Base-by-base conservation (phyloP, 2,797 vertebrate genomes). In the Notolepis coatsorum region DNA sequence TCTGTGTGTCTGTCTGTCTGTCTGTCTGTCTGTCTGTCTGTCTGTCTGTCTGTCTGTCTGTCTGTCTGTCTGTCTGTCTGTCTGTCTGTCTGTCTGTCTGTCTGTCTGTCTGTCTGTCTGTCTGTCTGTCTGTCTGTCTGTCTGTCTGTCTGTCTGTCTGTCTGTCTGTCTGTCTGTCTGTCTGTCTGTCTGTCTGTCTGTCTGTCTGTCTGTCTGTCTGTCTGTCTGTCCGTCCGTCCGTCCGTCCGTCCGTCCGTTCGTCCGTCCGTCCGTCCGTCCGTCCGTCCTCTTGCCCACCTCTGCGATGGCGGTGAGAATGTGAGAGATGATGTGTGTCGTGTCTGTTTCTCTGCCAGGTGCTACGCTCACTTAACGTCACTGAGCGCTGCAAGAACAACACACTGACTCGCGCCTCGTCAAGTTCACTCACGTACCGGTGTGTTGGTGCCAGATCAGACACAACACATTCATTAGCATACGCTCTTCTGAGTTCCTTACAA, bases 381-480 rank as follows among this genome's bases (percentile, higher is more conserved):
- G n/a, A n/a, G n/a, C n/a, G n/a, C n/a, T n/a, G n/a, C n/a, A n/a
- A n/a, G n/a, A n/a, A n/a, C n/a, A n/a, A n/a, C n/a, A n/a, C n/a
- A n/a, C n/a, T n/a, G n/a, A n/a, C n/a, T n/a, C n/a, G n/a, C n/a
- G n/a, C n/a, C n/a, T n/a, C n/a, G n/a, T n/a, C n/a, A n/a, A n/a
- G n/a, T n/a, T n/a, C n/a, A n/a, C 6, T 23, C 5, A 39, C 27
- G 15, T 28, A 18, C 7, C 27, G 28, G 37, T 45, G 23, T 43
- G 1, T 43, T 18, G 13, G 41, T 52, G 37, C 31, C 42, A 27
- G 27, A 68, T 65, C 59, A 4, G 35, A 30, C 65, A 31, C 48
- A 10, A 27, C 4, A 39, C 53, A 71, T 73, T 68, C 67, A 85
- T 88, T 84, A 81, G 52, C 75, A 68, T 47, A 24, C 7, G 50